Percentiles rank a stretch among this genome's conserved stretches.
Evolutionary conservation across 2,797 vertebrate genomes (phyloP).

Genomic region (Myotis vivesi): DNA sequence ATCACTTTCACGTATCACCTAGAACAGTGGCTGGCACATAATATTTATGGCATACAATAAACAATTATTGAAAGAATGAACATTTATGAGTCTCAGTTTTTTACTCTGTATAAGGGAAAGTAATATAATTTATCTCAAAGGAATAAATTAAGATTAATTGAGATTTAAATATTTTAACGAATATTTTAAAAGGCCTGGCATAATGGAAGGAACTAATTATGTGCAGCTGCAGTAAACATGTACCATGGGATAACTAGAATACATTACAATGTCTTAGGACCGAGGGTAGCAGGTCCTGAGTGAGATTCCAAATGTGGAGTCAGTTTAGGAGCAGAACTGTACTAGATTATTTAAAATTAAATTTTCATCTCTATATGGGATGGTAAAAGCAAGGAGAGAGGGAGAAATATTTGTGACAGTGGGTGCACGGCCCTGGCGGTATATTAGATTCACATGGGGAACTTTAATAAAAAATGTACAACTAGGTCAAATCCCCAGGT

Average conservation of each 20-base stretch:
- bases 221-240: neutral
- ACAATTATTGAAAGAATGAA: neutral
- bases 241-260: neutral
- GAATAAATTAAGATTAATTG: neutral
- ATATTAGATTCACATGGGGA: neutral
- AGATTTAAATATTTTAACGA: neutral
- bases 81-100: neutral
- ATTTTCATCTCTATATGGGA: neutral
- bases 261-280: neutral
- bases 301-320: neutral
- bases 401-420: neutral
- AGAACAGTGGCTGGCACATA: neutral
- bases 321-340: neutral
- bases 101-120: neutral
- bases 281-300: neutral
- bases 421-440: neutral
- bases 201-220: neutral
- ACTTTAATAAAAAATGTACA: slow-evolving; percentile 9
- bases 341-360: neutral
- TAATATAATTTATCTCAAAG: neutral
- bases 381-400: neutral
- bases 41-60: neutral
- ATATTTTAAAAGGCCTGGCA: neutral
- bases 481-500: neutral
- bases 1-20: neutral